These are phyloP conservation scores for Diadema setosum DNA, from an alignment of 35 echinoderm and acorn worm species.

Conservation along the genomic window DNA sequence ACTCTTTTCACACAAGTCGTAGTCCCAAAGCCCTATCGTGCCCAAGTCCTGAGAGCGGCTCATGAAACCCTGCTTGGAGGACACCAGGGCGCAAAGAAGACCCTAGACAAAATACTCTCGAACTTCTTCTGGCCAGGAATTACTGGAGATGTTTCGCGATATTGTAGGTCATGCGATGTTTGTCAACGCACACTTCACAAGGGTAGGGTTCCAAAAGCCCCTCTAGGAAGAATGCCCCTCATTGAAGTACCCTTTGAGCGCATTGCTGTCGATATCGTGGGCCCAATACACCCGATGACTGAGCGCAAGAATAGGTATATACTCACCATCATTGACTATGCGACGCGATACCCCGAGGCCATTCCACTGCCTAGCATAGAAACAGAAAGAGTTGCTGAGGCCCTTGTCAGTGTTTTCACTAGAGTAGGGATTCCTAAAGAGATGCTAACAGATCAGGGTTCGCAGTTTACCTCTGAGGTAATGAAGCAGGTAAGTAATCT, in stretches of 20 bases:
- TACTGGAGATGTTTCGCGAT: background rate
- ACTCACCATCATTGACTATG: slow-evolving; percentile 29
- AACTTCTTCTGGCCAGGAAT: slow-evolving; percentile 42
- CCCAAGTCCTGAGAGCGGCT: slow-evolving; percentile 29
- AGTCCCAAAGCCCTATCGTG: background rate
- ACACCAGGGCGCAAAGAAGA: slow-evolving; percentile 44
- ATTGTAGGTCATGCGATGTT: slow-evolving; percentile 45
- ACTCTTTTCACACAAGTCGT: slow-evolving; percentile 16
- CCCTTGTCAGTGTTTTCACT: background rate
- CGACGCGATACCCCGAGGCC: slow-evolving; percentile 11
- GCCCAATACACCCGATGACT: slow-evolving; percentile 18
- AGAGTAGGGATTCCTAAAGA: slow-evolving; percentile 65
- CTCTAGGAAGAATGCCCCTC: slow-evolving; percentile 34
- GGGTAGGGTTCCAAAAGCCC: slow-evolving; percentile 21
- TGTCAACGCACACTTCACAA: slow-evolving; percentile 36
- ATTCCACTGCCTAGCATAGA: background rate
- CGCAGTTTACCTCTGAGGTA: slow-evolving; percentile 40
- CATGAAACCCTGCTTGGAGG: slow-evolving; percentile 44
- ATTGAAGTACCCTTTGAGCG: slow-evolving; percentile 43
- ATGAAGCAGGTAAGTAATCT: slow-evolving; percentile 60
- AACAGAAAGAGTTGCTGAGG: background rate
- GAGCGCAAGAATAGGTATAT: slow-evolving; percentile 52
- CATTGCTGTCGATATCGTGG: slow-evolving; percentile 33
- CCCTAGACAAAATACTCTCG: slow-evolving; percentile 1
- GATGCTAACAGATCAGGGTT: slow-evolving; percentile 66